A percentile compares a stretch with the other conserved stretches of the same genome.
These are phyloP conservation scores for Acanthacorydalis orientalis DNA, from an alignment of 2,888 invertebrate genomes.

Conservation along the genomic window DNA sequence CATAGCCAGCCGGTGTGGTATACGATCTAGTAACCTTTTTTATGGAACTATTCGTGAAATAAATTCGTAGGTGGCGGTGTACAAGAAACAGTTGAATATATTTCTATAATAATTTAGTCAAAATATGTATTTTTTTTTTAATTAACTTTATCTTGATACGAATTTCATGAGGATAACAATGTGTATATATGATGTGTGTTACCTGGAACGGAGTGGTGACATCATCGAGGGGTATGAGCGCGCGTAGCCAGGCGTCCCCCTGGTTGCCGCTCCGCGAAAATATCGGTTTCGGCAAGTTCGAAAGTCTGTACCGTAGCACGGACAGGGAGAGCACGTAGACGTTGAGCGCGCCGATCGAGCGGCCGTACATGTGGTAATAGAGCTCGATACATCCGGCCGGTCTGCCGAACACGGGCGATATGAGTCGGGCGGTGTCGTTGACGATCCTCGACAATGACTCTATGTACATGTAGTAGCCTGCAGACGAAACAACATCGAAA, in stretches of 20 bases:
- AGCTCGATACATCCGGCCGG: constrained; percentile 38
- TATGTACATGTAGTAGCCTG: constrained; percentile 69
- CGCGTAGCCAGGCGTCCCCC: constrained; percentile 49
- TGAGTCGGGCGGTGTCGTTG: constrained; percentile 52
- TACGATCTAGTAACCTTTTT: no score
- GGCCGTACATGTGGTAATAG: constrained; percentile 69
- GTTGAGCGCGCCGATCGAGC: constrained; percentile 34
- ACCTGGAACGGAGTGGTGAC: constrained; percentile 39
- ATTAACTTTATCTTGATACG: neutral
- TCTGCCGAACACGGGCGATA: constrained; percentile 48
- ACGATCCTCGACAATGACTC: constrained; percentile 47
- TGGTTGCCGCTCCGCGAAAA: constrained; percentile 50
- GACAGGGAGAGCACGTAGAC: constrained; percentile 29
- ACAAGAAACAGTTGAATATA: no score
- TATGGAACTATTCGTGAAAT: no score
- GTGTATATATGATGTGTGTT: constrained; percentile 13
- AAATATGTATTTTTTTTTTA: no score
- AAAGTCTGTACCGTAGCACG: neutral
- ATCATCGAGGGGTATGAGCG: constrained; percentile 26
- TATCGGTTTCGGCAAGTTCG: constrained; percentile 30
- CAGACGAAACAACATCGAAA: no score
- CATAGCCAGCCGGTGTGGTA: no score
- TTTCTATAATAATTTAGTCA: no score
- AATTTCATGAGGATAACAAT: no score
- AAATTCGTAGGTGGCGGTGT: no score